Evolutionary conservation across 30 jellyfish, hydroid and myxozoan genomes (phyloP), one percentile per base, ranked within the genome.

Genomic region (Morbakka virulenta): DNA sequence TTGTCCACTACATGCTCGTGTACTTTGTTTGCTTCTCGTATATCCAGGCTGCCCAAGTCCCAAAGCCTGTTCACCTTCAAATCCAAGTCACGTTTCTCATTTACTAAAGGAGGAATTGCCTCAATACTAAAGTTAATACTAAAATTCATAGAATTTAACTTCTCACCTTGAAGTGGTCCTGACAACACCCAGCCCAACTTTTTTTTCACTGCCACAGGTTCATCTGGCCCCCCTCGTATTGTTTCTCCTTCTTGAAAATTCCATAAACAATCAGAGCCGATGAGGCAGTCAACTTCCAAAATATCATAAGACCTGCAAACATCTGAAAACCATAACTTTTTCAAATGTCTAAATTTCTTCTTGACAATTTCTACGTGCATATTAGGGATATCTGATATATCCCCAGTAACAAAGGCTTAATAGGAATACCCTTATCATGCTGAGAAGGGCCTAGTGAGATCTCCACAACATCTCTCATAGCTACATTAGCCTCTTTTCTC

Each of bases 241-340:
- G 35, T 25, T 25, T 57, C 71, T 4, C 71, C 86, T 50, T 79
- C 52, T 61, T 76, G 87, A 49, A 76, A 76, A 28, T 28, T 3
- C 80, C 87, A 76, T 20, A 76, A 35, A 53, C 32, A 32, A 50
- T 35, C 87, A 32, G 87, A 76, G 62, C 87, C 81, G 35, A 76
- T 35, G 2, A 76, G 69, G 49, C 82, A 13, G 70, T 62, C 87
- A n/a, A 76, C 52, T 76, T 61, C 52, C 67, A 74, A 41, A 24
- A 24, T 63, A 48, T 63, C 41, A 17, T 76, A 50, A 21, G 31
- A 32, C 80, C 50, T 74, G 47, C 70, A 61, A 32, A 76, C 82
- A 76, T 76, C 87, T 76, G 69, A 33, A 63, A 76, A 76, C 70
- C 87, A 76, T 4, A 76, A 27, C 6, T 72, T 36, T 9, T 22